Conservation (phyloP, 2,888 invertebrate genomes). For the Cryptocephalus primarius region DNA sequence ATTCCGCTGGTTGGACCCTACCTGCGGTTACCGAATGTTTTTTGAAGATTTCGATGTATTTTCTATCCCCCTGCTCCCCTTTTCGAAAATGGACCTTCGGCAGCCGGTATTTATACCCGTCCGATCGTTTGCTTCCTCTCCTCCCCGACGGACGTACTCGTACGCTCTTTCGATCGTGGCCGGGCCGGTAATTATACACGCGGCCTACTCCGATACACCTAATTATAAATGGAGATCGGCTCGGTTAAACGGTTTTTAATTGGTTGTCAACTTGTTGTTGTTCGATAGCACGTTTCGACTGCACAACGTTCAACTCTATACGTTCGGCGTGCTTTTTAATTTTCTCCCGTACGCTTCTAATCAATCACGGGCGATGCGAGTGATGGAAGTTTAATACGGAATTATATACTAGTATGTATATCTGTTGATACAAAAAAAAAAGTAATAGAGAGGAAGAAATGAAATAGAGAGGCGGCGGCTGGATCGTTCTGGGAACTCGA, state of each 20-base stretch:
- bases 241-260: constrained; percentile 35
- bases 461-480: no score
- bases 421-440: no score
- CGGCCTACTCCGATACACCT: constrained; percentile 34
- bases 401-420: no score
- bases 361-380: constrained; percentile 4
- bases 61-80: no score
- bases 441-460: no score
- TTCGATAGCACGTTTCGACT: not conserved
- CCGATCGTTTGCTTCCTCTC: no score
- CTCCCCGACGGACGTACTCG: constrained; percentile 4
- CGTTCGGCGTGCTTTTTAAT: constrained; percentile 9
- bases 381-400: not conserved
- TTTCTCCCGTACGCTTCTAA: constrained; percentile 5
- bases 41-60: no score
- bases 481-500: no score
- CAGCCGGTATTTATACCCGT: no score
- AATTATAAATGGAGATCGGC: constrained; percentile 33
- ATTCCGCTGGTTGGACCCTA: no score
- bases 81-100: no score
- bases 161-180: constrained; percentile 25
- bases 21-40: no score
- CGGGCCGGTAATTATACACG: constrained; percentile 30
- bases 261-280: constrained; percentile 33
- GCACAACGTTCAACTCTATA: not conserved